Base-by-base conservation (phyloP, 2,797 vertebrate genomes). In the Argentina silus region DNA sequence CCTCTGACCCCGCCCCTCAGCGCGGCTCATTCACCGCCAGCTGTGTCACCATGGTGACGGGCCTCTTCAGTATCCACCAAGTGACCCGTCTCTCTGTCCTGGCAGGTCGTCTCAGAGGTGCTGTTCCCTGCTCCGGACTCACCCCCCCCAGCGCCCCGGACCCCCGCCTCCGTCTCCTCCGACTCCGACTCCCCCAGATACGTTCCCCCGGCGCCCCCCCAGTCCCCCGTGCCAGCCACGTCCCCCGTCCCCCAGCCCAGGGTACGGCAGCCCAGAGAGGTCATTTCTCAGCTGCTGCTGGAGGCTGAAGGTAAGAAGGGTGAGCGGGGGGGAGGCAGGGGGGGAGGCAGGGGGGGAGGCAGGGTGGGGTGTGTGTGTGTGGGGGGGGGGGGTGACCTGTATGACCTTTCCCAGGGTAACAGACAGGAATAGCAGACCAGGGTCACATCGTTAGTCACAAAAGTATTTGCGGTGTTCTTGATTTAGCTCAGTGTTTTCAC, bases 91-190 rank as follows among this genome's bases (percentile, higher is more conserved):
- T 36, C 27, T 36, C 27, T 36, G 2, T 36, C 17, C 72, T 74
- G 55, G 44, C 91, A 95, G 94, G 93, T 89, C 3, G 88, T 95
- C 67, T 94, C 94, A 56, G 92, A 94, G 84, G 88, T 91, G 1
- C 77, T 95, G 66, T 94, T 94, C 75, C 85, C 91, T 5, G 36
- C 76, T 0, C 44, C 21, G 51, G 87, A 87, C 55, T 85, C 86
- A 9, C 75, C 87, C 8, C 3, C 17, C 48, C 56, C 80, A 48
- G 78, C 56, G 48, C 74, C 69, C 45, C 82, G 53, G 73, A 71
- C 63, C 62, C 45, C 72, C 0, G 27, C 44, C 61, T 75, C 72
- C 0, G 27, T 44, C 61, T 75, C 81, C 0, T 67, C 65, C 0
- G 44, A 23, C 65, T 73, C 79, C 48, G 44, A 23, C 65, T 73